Evolutionary conservation across 2,888 invertebrate species (phyloP), one percentile per base, ranked within the genome.

Genomic region (Eilema depressum): DNA sequence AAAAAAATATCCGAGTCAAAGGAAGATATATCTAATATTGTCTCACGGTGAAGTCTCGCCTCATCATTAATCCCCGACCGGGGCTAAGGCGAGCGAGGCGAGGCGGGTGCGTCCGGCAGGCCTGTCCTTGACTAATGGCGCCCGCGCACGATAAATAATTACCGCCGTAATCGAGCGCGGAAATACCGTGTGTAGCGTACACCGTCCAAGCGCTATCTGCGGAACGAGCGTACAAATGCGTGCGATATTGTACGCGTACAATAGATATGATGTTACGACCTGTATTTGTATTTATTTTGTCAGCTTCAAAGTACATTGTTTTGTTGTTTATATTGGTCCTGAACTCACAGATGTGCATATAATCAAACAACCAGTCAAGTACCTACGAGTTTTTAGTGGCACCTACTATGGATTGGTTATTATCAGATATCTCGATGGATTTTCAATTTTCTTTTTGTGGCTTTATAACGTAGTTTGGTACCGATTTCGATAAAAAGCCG

Each of bases 91-190:
- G 60, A 66, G 66, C 37, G n/a, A n/a, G n/a, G 66, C 67, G 12
- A 67, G 59, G 60, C 62, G 69, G 17, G 28, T 62, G 63, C 67
- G 62, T 66, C 28, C 30, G 63, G 67, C 68, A 63, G 74, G 81
- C 76, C 80, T 76, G 74, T 70, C 71, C 63, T 73, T 80, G 84
- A 84, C 85, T 83, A 86, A 88, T 86, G 75, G 74, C 83, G 79
- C 75, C 80, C 63, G 82, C 81, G 77, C 81, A 81, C 78, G 74
- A 77, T 82, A 79, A 83, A 82, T 84, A 85, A 86, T 88, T 81
- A 84, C 81, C 71, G 76, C 77, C 83, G 82, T 87, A 86, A 88
- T 88, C 83, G 84, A 76, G 78, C 84, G 73, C 70, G 74, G 75
- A 70, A 60, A 69, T 65, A 37, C 61, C 65, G 57, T 57, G 56